Evolutionary conservation across 2,113 vertebrate genomes (phyloP), one percentile per base, ranked within the genome.

Genomic region (Sinocyclocheilus anshuiensis): DNA sequence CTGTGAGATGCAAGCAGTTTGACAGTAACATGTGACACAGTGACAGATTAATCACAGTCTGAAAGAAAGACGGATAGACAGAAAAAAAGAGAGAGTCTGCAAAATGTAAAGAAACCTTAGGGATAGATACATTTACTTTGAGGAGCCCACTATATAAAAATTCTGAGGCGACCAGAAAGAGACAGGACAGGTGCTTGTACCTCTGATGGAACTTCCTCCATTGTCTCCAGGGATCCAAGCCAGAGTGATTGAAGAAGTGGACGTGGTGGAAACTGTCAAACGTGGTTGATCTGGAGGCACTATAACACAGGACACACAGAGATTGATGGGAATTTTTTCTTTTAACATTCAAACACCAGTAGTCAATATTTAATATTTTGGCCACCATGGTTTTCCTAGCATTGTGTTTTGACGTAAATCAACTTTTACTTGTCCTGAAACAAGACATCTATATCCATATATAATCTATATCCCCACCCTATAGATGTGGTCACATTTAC

Each of bases 151-250:
- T 1, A 72, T 6, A 26, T 4, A 63, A n/a, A 83, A 29, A 79
- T 9, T 50, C 18, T 26, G 33, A 65, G 57, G n/a, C 1, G 15
- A 55, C 45, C 15, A 13, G 75, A 83, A 57, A 24, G 61, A 42
- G 6, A 53, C 1, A 61, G 55, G 26, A 36, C 18, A 72, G 29
- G 48, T 16, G 18, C 7, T 36, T 24, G 0, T 85, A 94, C 95
- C 94, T 93, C 95, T 93, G 87, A 96, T 94, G 11, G 94, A 95
- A 90, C 94, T 95, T 87, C 98, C 98, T 16, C 98, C 98, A 0
- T 99, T 99, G 94, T 99, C 98, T 57, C 98, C 98, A 2, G 98
- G 98, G 85, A 99, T 98, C 98, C 98, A 99, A 83, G 97, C 96
- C 92, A 99, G 92, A 0, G 98, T 99, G 90, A 97, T 97, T 89